Evolutionary conservation across 2,113 vertebrate genomes (phyloP), one percentile per base, ranked within the genome.

Genomic region (Hippocampus barbouri): DNA sequence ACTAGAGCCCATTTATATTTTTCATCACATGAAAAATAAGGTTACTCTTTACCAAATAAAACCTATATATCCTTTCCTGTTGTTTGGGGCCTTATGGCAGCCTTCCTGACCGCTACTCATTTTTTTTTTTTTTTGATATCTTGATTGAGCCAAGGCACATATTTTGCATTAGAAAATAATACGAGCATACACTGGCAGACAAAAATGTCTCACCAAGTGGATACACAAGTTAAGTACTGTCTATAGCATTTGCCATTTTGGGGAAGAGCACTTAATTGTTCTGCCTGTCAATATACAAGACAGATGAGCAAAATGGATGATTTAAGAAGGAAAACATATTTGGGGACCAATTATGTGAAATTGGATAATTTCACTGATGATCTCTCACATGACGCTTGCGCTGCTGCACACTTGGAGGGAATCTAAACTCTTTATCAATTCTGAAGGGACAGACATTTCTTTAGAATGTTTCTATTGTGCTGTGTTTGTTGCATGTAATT

Each of bases 401-500:
- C 25, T 18, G 27, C 59, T 30, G 15, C 15, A 30, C 7, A 60
- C 27, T 59, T 11, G 23, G 25, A 27, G 12, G 23, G 11, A 59
- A 25, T 59, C 23, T 59, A 10, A 23, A 27, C 2, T 59, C 25
- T 59, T 15, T 3, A 56, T 56, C 23, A 27, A 15, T 27, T 59
- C 27, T 56, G 53, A 56, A 56, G 2, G n/a, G 53, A 56, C 21
- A 12, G 14, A 5, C 18, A 51, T 51, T 51, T 51, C 11, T 59
- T 59, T 59, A 21, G 10, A 9, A 56, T 23, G 5, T 27, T 18
- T 34, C 27, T 34, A 16, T 27, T 57, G 12, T 61, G 15, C 47
- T 16, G 15, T 49, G 14, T 16, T 3, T 27, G 27, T 59, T 59
- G 23, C 25, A 27, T 59, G 67, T 83, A 76, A 85, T 82, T 86